Evolutionary conservation across 2,888 invertebrate genomes (phyloP).

Genomic region (Pristionchus fissidentatus): DNA sequence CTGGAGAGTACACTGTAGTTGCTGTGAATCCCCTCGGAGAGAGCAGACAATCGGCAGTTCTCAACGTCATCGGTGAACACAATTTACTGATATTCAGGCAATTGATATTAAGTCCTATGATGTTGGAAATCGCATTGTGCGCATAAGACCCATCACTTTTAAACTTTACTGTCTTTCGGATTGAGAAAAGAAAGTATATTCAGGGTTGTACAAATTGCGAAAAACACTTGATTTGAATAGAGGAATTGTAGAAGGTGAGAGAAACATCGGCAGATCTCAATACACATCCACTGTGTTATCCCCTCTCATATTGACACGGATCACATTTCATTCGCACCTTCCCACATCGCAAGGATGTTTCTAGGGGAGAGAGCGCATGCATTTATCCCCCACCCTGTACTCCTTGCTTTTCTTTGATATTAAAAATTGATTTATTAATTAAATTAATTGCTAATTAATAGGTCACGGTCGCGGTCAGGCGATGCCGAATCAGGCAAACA

Average conservation of each 20-base stretch:
- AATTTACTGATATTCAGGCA: too few species aligned
- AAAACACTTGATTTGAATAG: too few species aligned
- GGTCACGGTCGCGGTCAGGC: conserved; percentile 45
- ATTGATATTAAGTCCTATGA: too few species aligned
- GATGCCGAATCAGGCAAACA: conserved; percentile 11
- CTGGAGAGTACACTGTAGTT: conserved; percentile 94
- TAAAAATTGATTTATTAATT: neutral
- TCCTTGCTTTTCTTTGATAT: neutral
- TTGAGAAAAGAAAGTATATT: too few species aligned
- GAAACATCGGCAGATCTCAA: too few species aligned
- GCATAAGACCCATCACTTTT: too few species aligned
- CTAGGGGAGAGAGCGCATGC: neutral
- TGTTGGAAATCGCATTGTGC: too few species aligned
- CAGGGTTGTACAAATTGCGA: too few species aligned
- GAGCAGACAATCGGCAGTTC: conserved; percentile 86
- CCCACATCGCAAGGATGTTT: conserved; percentile 9
- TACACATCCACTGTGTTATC: too few species aligned
- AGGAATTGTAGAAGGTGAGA: too few species aligned
- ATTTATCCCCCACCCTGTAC: neutral
- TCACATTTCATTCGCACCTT: conserved; percentile 22
- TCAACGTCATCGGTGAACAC: conserved; percentile 83
- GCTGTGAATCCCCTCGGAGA: conserved; percentile 93
- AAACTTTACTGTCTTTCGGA: too few species aligned
- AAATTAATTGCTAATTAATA: neutral
- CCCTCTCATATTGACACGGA: too few species aligned